A percentile compares a stretch with the other conserved stretches of the same genome.
phyloP scores from a whole-genome alignment of 2,797 vertebrate species.

The Thripadectes ignobilis region DNA sequence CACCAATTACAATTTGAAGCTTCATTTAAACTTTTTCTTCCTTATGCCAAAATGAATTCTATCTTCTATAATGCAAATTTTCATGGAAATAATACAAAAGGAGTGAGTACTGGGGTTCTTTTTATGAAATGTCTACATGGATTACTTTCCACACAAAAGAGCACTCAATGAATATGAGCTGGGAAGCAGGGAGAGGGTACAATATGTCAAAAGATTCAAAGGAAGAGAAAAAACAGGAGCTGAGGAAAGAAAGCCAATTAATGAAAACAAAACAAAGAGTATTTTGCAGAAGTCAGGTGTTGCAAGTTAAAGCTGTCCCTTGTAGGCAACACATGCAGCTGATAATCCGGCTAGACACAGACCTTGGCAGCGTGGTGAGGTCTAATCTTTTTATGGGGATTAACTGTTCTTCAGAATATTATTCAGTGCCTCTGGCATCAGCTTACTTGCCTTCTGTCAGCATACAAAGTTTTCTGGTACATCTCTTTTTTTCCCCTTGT shows the following conservation, averaged over 20 bases:
- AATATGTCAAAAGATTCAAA: slow-evolving; percentile 16
- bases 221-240: background rate
- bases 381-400: slow-evolving; percentile 64
- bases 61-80: slow-evolving; percentile 38
- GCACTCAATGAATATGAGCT: background rate
- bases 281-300: slow-evolving; percentile 56
- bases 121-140: slow-evolving; percentile 1
- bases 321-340: background rate
- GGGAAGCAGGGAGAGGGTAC: background rate
- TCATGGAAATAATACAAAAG: slow-evolving; percentile 22
- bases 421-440: background rate
- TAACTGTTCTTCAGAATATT: slow-evolving; percentile 50
- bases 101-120: background rate
- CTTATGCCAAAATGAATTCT: slow-evolving; percentile 15
- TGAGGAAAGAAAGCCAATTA: slow-evolving; percentile 34
- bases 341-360: slow-evolving; percentile 49
- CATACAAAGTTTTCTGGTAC: background rate
- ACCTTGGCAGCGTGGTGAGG: background rate
- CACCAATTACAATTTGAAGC: background rate
- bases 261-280: slow-evolving; percentile 44
- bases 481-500: background rate
- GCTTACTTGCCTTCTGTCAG: slow-evolving; percentile 25
- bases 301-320: slow-evolving; percentile 51
- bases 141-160: slow-evolving; percentile 49
- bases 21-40: slow-evolving; percentile 30